Base-by-base conservation (phyloP, 2,797 vertebrate species). In the Lagorchestes hirsutus region DNA sequence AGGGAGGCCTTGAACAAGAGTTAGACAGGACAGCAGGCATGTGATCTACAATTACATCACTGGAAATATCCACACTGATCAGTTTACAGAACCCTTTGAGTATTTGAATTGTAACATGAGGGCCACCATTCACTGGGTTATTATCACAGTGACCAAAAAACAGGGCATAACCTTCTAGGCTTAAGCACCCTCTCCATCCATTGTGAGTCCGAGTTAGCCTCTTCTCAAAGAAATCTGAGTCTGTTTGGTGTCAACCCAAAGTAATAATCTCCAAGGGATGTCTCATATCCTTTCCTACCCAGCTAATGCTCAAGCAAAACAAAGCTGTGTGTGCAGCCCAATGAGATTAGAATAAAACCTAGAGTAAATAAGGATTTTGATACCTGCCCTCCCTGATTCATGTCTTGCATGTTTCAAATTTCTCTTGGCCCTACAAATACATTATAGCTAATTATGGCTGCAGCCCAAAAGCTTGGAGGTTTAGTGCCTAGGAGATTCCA, bases 291-390 rank as follows among this genome's bases (percentile, higher is more conserved):
- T 93, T 97, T 92, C 50, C 29, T 92, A 82, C 96, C 62, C 93
- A 56, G 94, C 90, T 98, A 97, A 96, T 95, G 96, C 96, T 97
- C 94, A 97, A 97, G 95, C 67, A 98, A 98, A 98, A 98, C 95
- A 98, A 96, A 93, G 95, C 95, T 93, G 93, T 56, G 57, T 92
- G 94, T 97, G 87, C 96, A 98, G 96, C 95, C 96, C 93, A 93
- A 57, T 93, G 96, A 97, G 95, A 97, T 96, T 96, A 97, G 92
- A 96, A 93, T 97, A 97, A 90, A 96, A 92, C 95, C 93, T 90
- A 96, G 94, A 97, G 96, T 97, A 98, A 98, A 98, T 93, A 96
- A 92, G 58, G 96, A 96, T 98, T 97, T 98, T 97, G 95, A 97
- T 98, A 97, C 97, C 96, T 97, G 96, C 94, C 96, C 94, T 96